Conservation (phyloP, 92 coral and sea anemone species). For the Scolanthus callimorphus region DNA sequence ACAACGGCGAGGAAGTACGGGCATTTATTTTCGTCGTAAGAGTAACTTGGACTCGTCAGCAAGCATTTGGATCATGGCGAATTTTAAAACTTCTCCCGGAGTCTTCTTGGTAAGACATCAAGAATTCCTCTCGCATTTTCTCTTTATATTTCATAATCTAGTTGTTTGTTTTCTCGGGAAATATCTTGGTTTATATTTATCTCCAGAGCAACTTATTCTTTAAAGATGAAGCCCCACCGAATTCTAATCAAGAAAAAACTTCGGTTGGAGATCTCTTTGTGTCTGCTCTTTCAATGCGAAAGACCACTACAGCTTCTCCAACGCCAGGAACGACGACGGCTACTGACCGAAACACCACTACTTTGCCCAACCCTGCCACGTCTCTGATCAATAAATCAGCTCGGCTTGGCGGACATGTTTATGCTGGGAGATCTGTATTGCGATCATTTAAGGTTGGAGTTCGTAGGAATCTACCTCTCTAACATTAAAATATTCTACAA, state of each 20-base stretch:
- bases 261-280: conserved; percentile 71
- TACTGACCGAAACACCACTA: too few species aligned
- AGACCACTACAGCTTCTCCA: conserved; percentile 30
- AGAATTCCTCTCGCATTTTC: not conserved
- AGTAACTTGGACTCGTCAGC: not conserved
- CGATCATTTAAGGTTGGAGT: not conserved
- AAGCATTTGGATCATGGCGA: conserved; percentile 10
- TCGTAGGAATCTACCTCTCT: not conserved
- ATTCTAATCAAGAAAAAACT: conserved; percentile 35
- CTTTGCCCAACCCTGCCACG: too few species aligned
- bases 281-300: conserved; percentile 45
- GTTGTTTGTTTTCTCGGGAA: too few species aligned
- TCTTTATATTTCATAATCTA: too few species aligned
- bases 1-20: too few species aligned
- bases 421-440: not conserved
- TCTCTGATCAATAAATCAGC: not conserved
- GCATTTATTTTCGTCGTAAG: too few species aligned
- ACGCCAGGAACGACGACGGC: conserved; percentile 30
- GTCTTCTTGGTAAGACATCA: conserved; percentile 29
- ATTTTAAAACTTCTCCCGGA: conserved; percentile 35
- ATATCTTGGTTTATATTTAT: not conserved
- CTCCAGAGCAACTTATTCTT: conserved; percentile 83
- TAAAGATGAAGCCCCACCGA: conserved; percentile 68
- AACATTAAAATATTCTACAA: too few species aligned
- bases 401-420: not conserved